Evolutionary conservation across 2,797 vertebrate genomes (phyloP).

Genomic region (Tauraco hartlaubi): DNA sequence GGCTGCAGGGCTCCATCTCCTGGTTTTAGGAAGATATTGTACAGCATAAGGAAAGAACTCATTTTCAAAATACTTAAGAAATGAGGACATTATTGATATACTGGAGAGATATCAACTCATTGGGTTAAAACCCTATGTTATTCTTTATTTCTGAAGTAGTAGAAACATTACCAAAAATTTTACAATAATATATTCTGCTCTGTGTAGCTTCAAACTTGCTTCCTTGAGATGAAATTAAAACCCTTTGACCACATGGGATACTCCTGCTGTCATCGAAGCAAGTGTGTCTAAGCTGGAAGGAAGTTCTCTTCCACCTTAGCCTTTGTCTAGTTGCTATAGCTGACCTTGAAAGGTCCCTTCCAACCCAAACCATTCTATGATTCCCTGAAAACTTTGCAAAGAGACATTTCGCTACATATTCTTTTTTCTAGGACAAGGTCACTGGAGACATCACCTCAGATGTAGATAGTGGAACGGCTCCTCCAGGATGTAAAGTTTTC

Average conservation of each 20-base stretch:
- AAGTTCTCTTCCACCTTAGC: neutral
- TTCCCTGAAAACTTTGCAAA: neutral
- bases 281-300: neutral
- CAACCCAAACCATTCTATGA: too few species aligned
- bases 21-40: neutral
- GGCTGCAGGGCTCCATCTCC: conserved; percentile 60
- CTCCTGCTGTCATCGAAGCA: neutral
- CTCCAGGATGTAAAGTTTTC: neutral
- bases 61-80: neutral
- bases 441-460: neutral
- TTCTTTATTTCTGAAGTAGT: neutral
- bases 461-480: accelerated
- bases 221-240: neutral
- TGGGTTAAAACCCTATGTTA: neutral
- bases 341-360: too few species aligned
- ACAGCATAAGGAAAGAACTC: neutral
- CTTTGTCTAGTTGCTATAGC: neutral
- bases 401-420: neutral
- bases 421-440: neutral
- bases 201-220: neutral
- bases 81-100: neutral
- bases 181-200: neutral
- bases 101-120: neutral
- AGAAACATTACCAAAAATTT: neutral
- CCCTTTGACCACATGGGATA: neutral